phyloP scores from a whole-genome alignment of 2,888 invertebrate genomes.

The Agonopterix alstromeriana region DNA sequence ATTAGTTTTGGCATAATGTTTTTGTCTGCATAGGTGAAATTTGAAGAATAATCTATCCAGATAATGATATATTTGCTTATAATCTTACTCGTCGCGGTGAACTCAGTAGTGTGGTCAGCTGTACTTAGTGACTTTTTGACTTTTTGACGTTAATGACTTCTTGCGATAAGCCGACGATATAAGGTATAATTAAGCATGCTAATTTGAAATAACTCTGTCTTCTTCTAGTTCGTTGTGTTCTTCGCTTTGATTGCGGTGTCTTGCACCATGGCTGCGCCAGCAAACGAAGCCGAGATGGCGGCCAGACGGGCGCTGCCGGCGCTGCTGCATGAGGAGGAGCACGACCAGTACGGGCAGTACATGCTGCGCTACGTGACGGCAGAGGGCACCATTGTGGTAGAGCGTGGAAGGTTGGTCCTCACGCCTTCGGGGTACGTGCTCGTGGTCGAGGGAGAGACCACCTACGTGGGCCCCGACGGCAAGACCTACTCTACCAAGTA shows the following conservation, averaged over 20 bases:
- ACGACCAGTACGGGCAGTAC: slow-evolving; percentile 41
- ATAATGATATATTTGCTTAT: too few relatives aligned
- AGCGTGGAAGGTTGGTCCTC: slow-evolving; percentile 39
- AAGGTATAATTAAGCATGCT: too few relatives aligned
- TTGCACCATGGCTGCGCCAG: slow-evolving; percentile 25
- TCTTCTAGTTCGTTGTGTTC: slow-evolving; percentile 13
- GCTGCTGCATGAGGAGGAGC: slow-evolving; percentile 34
- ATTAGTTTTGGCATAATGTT: too few relatives aligned
- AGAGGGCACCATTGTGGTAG: slow-evolving; percentile 40
- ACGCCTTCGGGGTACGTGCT: slow-evolving; percentile 30
- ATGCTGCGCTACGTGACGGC: slow-evolving; percentile 45
- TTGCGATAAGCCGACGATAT: too few relatives aligned
- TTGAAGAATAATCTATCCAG: too few relatives aligned
- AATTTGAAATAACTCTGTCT: not conserved
- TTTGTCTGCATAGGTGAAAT: too few relatives aligned
- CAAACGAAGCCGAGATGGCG: slow-evolving; percentile 8
- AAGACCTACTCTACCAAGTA: slow-evolving; percentile 44
- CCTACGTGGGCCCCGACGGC: slow-evolving; percentile 44
- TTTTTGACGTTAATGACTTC: too few relatives aligned
- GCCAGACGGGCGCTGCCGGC: slow-evolving; percentile 28
- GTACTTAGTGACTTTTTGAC: too few relatives aligned
- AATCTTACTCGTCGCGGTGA: too few relatives aligned
- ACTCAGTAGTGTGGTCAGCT: too few relatives aligned
- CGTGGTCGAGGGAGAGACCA: slow-evolving; percentile 34
- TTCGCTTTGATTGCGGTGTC: slow-evolving; percentile 15